A percentile compares a stretch with the other conserved stretches of the same genome.
Evolutionary conservation across 2,888 invertebrate genomes (phyloP).

Genomic region (Strigamia transsilvanica): DNA sequence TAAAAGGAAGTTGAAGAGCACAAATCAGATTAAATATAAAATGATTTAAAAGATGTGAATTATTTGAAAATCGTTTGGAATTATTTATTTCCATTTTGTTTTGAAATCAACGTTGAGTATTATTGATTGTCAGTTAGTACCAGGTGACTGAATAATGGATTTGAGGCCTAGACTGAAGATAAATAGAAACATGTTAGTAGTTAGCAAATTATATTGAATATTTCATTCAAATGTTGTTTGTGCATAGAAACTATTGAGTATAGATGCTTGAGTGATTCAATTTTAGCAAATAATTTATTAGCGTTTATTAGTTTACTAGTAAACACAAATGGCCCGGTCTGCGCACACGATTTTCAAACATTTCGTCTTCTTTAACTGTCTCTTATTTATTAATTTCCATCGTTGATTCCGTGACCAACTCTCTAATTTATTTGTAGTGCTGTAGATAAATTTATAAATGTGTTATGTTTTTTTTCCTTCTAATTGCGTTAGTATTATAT

Average conservation of each 20-base stretch:
- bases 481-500: not conserved
- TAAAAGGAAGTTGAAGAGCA: not conserved
- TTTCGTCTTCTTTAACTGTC: not conserved
- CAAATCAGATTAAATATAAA: too few relatives aligned
- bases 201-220: not conserved
- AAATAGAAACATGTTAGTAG: not conserved
- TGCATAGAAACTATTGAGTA: not conserved
- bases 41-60: too few relatives aligned
- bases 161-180: conserved; percentile 28
- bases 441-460: not conserved
- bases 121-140: not conserved
- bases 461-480: not conserved
- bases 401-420: conserved; percentile 29
- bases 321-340: conserved; percentile 37
- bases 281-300: not conserved
- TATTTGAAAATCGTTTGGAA: too few relatives aligned
- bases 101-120: not conserved
- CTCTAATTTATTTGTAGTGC: conserved; percentile 20
- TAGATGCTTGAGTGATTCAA: not conserved
- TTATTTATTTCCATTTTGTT: not conserved
- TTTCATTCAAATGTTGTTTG: conserved; percentile 8
- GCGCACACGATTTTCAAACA: conserved; percentile 34
- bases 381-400: not conserved
- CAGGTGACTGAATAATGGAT: not conserved
- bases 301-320: conserved; percentile 14